phyloP scores from a whole-genome alignment of 2,113 vertebrate species.

The Larimichthys crocea region DNA sequence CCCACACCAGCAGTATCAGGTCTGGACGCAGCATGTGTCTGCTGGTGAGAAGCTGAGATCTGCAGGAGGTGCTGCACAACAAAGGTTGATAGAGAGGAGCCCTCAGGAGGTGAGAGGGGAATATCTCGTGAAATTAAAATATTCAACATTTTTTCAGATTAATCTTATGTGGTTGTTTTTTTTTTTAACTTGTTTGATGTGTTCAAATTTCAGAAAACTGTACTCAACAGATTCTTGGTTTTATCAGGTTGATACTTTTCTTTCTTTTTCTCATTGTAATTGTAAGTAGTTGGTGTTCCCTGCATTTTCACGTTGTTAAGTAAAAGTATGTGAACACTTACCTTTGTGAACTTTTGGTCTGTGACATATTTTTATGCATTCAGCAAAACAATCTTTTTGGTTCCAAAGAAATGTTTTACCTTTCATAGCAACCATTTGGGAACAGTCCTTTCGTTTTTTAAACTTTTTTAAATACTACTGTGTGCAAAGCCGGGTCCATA shows the following conservation, averaged over 20 bases:
- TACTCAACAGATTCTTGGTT: neutral
- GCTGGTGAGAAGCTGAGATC: neutral
- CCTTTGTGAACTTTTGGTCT: neutral
- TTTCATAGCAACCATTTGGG: neutral
- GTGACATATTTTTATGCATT: neutral
- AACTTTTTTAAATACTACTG: neutral
- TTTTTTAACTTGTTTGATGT: neutral
- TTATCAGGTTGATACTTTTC: neutral
- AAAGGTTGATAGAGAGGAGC: neutral
- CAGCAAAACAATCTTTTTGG: too few species aligned
- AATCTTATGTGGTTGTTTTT: neutral
- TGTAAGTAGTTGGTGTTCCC: neutral
- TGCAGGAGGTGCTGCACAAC: slow-evolving; percentile 13
- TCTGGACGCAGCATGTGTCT: neutral
- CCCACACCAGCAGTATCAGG: neutral
- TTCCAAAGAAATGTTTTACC: neutral
- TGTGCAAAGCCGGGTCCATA: neutral
- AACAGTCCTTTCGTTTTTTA: neutral
- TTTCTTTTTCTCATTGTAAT: neutral
- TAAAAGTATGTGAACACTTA: neutral
- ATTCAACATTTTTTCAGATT: neutral
- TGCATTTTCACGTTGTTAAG: neutral
- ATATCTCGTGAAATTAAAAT: neutral
- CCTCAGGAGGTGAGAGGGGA: slow-evolving; percentile 60
- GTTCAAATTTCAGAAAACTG: neutral